Conservation (phyloP, 2,888 invertebrate genomes). For the Pyrrhosoma nymphula region DNA sequence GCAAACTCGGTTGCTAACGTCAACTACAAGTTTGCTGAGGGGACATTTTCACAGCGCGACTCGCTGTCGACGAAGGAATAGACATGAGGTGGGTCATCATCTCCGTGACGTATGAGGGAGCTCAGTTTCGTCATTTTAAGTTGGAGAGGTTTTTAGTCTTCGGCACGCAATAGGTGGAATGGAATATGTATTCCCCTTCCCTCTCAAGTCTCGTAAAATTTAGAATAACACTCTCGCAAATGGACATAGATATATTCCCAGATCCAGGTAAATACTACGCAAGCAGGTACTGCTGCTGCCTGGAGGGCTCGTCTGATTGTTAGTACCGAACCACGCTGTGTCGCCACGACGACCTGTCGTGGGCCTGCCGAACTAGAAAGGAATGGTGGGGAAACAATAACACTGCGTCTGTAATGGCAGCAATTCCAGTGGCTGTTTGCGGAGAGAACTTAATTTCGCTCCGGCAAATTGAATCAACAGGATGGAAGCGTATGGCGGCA, state of each 20-base stretch:
- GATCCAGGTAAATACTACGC: background rate
- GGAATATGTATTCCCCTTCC: background rate
- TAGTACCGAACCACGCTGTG: background rate
- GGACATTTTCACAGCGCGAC: no score
- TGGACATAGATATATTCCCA: background rate
- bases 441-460: background rate
- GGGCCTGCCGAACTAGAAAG: no score
- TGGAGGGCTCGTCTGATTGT: background rate
- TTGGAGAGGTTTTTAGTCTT: background rate
- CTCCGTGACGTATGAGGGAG: no score
- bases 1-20: no score
- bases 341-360: background rate
- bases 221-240: background rate
- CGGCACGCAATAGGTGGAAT: background rate
- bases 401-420: background rate
- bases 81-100: no score
- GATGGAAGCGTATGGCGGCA: background rate
- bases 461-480: background rate
- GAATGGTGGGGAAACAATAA: no score
- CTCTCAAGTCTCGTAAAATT: background rate
- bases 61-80: no score
- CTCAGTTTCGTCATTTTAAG: no score
- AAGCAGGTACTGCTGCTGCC: no score
- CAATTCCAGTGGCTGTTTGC: background rate
- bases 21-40: no score